Base-by-base conservation (phyloP, 2,888 invertebrate species). In the Thymelicus acteon region DNA sequence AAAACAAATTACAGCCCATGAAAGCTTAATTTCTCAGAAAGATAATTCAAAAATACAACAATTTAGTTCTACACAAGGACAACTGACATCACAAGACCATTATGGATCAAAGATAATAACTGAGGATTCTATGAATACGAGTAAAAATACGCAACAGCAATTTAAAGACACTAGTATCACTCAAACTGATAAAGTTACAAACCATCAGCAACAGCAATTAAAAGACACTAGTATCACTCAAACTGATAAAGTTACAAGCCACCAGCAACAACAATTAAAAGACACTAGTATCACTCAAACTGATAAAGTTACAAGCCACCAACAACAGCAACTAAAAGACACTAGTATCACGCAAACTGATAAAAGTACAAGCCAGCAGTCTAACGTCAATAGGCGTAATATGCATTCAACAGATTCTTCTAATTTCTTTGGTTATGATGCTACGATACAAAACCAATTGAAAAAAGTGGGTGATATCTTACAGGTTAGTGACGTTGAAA, bases 391-490 rank as follows among this genome's bases (percentile, higher is more conserved):
- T 71, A 84, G 81, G 72, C 86, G 84, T 57, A 84, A 89, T 72
- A 79, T 80, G 67, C 89, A 89, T 74, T 81, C 87, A 78, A 92
- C 93, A 37, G 92, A 93, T 80, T 87, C 92, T 12, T 90, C 91
- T 0, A 92, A 94, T 71, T 94, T 93, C 78, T 93, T 90, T 74
- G 93, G 92, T 7, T 93, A 94, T 72, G 92, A 93, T 73, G 75
- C 87, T 8, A 93, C 92, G 6, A 91, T 93, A 72, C 85, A 92
- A 81, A 87, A 92, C 73, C 90, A 93, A 83, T 78, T 93, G 8
- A 85, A 79, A 67, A 93, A 92, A 82, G 93, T 93, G 8, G 93
- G 92, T 47, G 85, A 92, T 69, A 90, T 93, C 77, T 82, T 93
- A 70, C 87, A 92, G 76, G 88, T 92, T 47, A 82, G 84, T 60